Conservation (phyloP, 2,797 vertebrate species). For the Centroberyx gerrardi region DNA sequence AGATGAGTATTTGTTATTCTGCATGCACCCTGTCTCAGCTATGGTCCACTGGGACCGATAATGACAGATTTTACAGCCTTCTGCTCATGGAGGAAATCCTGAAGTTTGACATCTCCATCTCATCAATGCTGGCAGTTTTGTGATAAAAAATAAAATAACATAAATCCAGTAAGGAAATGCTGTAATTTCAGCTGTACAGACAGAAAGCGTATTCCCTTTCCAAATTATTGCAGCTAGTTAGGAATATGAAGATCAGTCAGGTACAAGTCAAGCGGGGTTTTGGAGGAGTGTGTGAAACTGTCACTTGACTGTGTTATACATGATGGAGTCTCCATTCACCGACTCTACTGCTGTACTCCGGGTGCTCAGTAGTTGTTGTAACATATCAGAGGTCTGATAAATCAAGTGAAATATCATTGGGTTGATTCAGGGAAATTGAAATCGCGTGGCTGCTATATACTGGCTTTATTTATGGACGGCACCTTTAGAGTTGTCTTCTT, state of each 20-base stretch:
- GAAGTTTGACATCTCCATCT: constrained; percentile 32
- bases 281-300: background rate
- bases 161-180: background rate
- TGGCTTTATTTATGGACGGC: constrained; percentile 48
- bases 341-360: constrained; percentile 6
- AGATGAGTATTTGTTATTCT: background rate
- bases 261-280: background rate
- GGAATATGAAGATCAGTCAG: constrained; percentile 3
- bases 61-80: constrained; percentile 26
- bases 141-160: background rate
- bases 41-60: background rate
- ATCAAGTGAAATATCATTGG: constrained; percentile 42
- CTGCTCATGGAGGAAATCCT: constrained; percentile 13
- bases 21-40: background rate
- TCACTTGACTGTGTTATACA: constrained; percentile 22
- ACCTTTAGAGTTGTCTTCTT: constrained; percentile 21
- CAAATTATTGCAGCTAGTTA: background rate
- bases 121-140: background rate
- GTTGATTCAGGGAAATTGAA: constrained; percentile 38
- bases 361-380: constrained; percentile 22
- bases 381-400: constrained; percentile 31
- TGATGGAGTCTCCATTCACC: constrained; percentile 12
- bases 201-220: background rate
- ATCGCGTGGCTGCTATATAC: constrained; percentile 1
- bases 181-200: background rate